These are phyloP conservation scores for Cliona cf. orientalis DNA, from an alignment of 37 sponge, comb jelly and placozoan species.

Conservation along the genomic window DNA sequence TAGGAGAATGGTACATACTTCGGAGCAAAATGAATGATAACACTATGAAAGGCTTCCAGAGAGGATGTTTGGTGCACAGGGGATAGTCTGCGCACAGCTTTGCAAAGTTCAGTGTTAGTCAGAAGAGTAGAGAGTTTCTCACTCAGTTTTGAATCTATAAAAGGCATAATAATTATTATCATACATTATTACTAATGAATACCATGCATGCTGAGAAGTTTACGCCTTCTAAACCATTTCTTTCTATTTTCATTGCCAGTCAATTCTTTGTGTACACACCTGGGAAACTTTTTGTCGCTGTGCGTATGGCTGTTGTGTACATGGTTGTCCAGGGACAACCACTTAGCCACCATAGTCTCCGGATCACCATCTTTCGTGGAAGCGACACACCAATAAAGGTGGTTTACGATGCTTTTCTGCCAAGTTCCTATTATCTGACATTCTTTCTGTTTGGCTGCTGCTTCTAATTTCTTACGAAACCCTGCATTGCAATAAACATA, in stretches of 20 bases:
- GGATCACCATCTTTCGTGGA: constrained; percentile 37
- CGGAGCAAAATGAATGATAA: constrained; percentile 72
- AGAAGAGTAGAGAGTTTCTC: constrained; percentile 34
- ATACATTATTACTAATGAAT: too few species aligned
- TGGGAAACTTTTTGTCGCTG: not conserved
- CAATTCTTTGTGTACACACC: not conserved
- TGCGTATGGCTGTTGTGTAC: constrained; percentile 30
- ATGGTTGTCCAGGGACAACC: constrained; percentile 58
- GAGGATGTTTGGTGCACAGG: constrained; percentile 57
- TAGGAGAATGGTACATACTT: constrained; percentile 54
- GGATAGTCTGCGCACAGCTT: constrained; percentile 22
- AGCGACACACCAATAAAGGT: constrained; percentile 59
- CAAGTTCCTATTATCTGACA: constrained; percentile 39
- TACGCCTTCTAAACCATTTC: constrained; percentile 51
- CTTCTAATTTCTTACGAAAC: constrained; percentile 16
- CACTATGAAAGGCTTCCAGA: constrained; percentile 70
- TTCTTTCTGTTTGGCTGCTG: constrained; percentile 23
- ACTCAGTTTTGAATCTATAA: constrained; percentile 50
- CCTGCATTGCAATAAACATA: too few species aligned
- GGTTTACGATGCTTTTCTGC: constrained; percentile 41
- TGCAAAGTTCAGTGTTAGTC: not conserved
- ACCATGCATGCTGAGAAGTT: constrained; percentile 12
- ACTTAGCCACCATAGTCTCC: constrained; percentile 37
- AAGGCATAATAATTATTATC: not conserved
- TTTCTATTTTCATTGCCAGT: not conserved